Percentiles rank a stretch among this genome's conserved stretches.
Conservation (phyloP, 2,888 invertebrate genomes). For the Arrhopalites spinosus region DNA sequence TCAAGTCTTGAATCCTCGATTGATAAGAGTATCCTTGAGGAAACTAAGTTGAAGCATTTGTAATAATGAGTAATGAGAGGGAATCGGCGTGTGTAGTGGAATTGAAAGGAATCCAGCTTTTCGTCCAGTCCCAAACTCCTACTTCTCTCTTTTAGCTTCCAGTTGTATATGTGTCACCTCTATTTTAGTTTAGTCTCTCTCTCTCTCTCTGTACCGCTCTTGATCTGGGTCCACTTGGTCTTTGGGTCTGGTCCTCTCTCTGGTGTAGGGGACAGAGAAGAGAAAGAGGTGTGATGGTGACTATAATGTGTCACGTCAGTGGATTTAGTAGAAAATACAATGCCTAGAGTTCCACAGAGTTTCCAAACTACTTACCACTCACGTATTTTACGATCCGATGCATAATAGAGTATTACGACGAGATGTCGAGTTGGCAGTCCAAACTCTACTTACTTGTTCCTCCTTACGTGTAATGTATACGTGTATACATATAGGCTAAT, state of each 20-base stretch:
- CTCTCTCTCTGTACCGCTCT: neutral
- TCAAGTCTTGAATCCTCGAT: conserved; percentile 13
- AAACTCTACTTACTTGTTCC: neutral
- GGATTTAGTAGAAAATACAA: conserved; percentile 16
- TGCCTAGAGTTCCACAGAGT: conserved; percentile 1
- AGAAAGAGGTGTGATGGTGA: neutral
- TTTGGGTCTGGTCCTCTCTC: neutral
- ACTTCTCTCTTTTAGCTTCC: conserved; percentile 12
- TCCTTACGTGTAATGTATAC: no score
- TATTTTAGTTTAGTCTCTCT: neutral
- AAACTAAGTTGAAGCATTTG: conserved; percentile 40
- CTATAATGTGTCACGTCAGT: conserved; percentile 18
- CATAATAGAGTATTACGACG: neutral
- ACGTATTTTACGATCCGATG: conserved; percentile 9
- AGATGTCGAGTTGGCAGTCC: neutral
- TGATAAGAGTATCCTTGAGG: conserved; percentile 38
- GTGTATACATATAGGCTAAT: no score
- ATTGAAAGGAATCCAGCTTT: conserved; percentile 26
- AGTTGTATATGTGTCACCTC: neutral
- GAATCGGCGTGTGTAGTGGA: no score
- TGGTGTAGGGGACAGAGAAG: neutral
- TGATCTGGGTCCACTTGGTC: neutral
- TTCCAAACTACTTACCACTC: conserved; percentile 24
- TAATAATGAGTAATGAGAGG: conserved; percentile 38
- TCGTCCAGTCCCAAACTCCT: conserved; percentile 12